Conservation (phyloP, 2,113 vertebrate genomes). For the Bubalus kerabau region DNA sequence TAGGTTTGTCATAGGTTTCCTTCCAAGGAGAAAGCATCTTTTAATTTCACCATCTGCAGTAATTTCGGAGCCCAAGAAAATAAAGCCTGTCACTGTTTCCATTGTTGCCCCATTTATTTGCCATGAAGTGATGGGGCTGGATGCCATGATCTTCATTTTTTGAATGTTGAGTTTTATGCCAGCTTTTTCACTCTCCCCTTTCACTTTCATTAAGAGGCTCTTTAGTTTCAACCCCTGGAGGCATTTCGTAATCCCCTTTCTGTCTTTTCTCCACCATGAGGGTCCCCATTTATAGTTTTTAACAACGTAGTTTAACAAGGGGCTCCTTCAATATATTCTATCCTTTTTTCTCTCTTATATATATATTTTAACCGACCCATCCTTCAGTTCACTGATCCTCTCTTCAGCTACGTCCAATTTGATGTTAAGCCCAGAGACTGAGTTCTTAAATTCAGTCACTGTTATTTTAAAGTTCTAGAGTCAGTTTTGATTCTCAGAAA, state of each 20-base stretch:
- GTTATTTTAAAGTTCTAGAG: background rate
- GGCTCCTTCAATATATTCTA: background rate
- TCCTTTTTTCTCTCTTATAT: background rate
- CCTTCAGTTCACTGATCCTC: background rate
- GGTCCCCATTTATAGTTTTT: background rate
- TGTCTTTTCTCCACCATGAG: background rate
- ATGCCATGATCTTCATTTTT: no score
- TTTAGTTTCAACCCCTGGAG: background rate
- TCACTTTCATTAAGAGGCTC: no score
- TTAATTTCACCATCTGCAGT: no score
- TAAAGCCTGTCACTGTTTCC: no score
- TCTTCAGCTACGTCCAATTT: background rate
- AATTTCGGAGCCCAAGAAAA: no score
- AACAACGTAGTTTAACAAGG: background rate
- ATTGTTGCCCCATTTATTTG: no score
- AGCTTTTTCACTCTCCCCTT: no score
- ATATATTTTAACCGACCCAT: background rate
- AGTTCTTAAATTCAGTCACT: background rate
- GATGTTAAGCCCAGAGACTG: background rate
- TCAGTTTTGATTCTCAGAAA: background rate
- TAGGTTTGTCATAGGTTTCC: no score
- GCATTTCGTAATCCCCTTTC: background rate
- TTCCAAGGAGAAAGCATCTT: no score
- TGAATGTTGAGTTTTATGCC: no score
- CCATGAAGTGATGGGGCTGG: no score